phyloP scores from a whole-genome alignment of 2,797 vertebrate genomes.

The Lates japonicus region DNA sequence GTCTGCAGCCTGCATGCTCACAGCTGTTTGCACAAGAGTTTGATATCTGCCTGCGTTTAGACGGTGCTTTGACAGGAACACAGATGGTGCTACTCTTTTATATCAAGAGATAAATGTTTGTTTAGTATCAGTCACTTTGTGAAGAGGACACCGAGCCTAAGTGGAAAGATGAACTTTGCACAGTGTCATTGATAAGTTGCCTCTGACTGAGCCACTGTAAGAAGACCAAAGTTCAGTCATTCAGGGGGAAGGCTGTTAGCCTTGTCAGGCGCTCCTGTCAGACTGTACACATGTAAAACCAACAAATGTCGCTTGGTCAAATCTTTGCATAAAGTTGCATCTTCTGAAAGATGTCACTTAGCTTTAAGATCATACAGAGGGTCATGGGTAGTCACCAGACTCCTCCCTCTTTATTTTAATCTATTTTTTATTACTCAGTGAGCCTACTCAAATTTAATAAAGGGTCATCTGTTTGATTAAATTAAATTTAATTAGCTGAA shows the following conservation, averaged over 20 bases:
- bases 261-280: background rate
- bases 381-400: background rate
- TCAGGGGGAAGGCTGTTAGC: background rate
- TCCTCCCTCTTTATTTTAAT: no score
- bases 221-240: constrained; percentile 69
- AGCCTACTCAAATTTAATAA: background rate
- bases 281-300: background rate
- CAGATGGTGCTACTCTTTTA: background rate
- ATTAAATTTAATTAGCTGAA: background rate
- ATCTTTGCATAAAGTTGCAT: background rate
- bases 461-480: background rate
- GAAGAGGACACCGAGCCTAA: background rate
- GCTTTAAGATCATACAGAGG: background rate
- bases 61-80: background rate
- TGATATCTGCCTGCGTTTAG: background rate
- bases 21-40: background rate
- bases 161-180: constrained; percentile 62
- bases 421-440: background rate
- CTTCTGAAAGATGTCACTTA: background rate
- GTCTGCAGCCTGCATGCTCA: background rate
- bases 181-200: constrained; percentile 32
- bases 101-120: rapidly evolving
- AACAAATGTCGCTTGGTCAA: background rate
- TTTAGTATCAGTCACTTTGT: background rate
- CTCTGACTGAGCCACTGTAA: background rate